Conservation (phyloP, 1,140 invertebrate species). For the Elymnias hypermnestra region DNA sequence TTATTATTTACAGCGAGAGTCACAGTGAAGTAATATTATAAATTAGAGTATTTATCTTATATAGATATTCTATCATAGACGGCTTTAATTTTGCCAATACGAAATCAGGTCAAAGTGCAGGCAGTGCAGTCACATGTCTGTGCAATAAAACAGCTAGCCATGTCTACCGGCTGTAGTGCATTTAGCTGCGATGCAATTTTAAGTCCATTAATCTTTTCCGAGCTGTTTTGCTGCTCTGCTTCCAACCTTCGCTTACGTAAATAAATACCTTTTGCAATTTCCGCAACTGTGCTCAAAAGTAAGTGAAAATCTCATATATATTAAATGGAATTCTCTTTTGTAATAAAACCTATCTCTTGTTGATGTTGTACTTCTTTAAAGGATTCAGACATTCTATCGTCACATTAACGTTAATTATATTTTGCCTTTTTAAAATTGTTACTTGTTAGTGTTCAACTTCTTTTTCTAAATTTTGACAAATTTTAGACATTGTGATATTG, state of each 20-base stretch:
- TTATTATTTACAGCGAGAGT: too few relatives aligned
- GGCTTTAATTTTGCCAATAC: constrained; percentile 34
- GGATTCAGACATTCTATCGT: too few relatives aligned
- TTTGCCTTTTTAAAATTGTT: too few relatives aligned
- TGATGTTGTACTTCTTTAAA: too few relatives aligned
- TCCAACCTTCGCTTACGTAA: constrained; percentile 30
- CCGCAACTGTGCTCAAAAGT: constrained; percentile 7
- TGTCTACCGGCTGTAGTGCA: constrained; percentile 55
- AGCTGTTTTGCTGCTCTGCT: constrained; percentile 47
- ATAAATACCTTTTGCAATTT: constrained; percentile 30
- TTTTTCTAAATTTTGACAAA: too few relatives aligned
- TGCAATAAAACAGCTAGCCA: constrained; percentile 49
- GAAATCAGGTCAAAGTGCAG: constrained; percentile 25
- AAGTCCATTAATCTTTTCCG: constrained; percentile 65
- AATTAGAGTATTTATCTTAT: background rate
- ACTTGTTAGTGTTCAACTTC: too few relatives aligned
- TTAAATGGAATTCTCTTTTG: background rate
- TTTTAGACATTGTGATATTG: too few relatives aligned
- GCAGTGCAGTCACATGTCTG: constrained; percentile 30
- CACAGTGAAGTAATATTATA: too few relatives aligned
- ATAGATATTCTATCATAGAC: constrained; percentile 32
- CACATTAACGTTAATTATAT: too few relatives aligned
- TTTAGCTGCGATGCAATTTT: constrained; percentile 62
- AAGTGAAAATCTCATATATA: constrained; percentile 1
- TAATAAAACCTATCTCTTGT: too few relatives aligned